Conservation (phyloP, 2,113 vertebrate species). For the Barbus barbus region DNA sequence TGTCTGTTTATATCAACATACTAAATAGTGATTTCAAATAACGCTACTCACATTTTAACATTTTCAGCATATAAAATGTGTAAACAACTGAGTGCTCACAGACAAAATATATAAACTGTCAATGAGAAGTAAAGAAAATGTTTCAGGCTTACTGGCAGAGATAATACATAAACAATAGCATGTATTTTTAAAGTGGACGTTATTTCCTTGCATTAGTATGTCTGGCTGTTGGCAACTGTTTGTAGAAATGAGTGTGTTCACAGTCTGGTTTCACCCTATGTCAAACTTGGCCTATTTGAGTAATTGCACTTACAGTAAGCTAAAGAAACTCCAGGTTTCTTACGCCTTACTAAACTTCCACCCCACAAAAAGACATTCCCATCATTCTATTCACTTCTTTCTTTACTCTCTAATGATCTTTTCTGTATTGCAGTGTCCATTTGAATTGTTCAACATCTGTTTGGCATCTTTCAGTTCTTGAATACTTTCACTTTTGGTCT, state of each 20-base stretch:
- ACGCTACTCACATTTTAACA: not conserved
- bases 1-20: not conserved
- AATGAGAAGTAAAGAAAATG: not conserved
- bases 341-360: not conserved
- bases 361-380: not conserved
- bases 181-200: not conserved
- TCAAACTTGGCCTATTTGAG: not conserved
- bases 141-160: not conserved
- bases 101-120: not conserved
- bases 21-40: not conserved
- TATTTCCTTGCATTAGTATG: not conserved
- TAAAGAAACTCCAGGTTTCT: not conserved
- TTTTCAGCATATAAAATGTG: slow-evolving; percentile 1
- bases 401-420: not conserved
- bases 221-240: not conserved
- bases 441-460: not conserved
- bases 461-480: slow-evolving; percentile 6
- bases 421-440: not conserved
- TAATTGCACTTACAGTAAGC: not conserved
- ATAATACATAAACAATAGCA: not conserved
- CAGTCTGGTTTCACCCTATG: not conserved
- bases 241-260: not conserved
- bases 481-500: not conserved
- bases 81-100: not conserved
- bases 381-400: not conserved